These are phyloP conservation scores for Trissoscelio sp. DNA, from an alignment of 2,888 invertebrate genomes.

Conservation along the genomic window DNA sequence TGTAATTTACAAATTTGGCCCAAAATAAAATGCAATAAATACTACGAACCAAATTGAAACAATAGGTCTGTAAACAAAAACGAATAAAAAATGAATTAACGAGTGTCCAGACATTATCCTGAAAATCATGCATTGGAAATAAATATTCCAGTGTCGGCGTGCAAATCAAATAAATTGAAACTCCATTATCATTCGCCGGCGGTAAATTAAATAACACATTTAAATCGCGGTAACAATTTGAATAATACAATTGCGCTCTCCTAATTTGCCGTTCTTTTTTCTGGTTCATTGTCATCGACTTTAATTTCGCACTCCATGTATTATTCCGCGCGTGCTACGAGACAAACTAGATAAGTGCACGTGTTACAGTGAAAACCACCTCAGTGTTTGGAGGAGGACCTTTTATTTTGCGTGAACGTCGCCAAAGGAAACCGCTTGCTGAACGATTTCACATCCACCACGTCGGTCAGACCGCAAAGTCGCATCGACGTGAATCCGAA, in stretches of 20 bases:
- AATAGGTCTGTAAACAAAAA: no score
- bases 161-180: slow-evolving; percentile 37
- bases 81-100: no score
- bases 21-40: no score
- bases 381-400: slow-evolving; percentile 10
- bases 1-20: no score
- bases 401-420: slow-evolving; percentile 28
- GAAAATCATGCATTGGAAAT: background rate
- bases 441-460: slow-evolving; percentile 69
- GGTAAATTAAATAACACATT: slow-evolving; percentile 30
- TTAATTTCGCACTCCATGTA: slow-evolving; percentile 45
- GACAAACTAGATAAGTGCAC: slow-evolving; percentile 33
- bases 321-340: slow-evolving; percentile 37
- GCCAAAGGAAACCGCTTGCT: slow-evolving; percentile 62
- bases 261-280: slow-evolving; percentile 19
- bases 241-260: slow-evolving; percentile 28
- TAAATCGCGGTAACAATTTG: slow-evolving; percentile 35
- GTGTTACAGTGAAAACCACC: slow-evolving; percentile 37
- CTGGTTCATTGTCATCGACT: slow-evolving; percentile 10
- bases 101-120: no score
- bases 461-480: slow-evolving; percentile 73
- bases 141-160: background rate
- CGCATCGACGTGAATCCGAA: slow-evolving; percentile 77
- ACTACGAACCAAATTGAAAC: no score
- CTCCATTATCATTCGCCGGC: slow-evolving; percentile 6